These are phyloP conservation scores for Tribolium castaneum DNA, from an alignment of 1,140 invertebrate genomes.

Conservation along the genomic window DNA sequence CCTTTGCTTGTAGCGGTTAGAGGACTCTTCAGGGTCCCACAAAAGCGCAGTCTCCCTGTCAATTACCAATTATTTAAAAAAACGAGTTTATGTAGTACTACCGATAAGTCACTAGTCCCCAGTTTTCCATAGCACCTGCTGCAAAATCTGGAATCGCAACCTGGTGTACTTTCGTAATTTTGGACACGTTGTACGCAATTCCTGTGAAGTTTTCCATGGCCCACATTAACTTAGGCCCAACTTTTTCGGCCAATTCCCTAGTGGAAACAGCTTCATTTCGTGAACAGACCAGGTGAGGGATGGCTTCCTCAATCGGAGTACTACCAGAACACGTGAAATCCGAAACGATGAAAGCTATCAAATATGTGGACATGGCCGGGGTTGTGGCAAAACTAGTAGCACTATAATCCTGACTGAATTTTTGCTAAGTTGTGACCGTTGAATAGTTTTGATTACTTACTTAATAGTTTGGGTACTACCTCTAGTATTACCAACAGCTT, in stretches of 20 bases:
- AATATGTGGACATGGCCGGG: conserved; percentile 76
- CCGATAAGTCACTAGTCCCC: conserved; percentile 73
- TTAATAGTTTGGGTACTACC: neutral
- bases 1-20: conserved; percentile 58
- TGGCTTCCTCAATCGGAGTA: neutral
- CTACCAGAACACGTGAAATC: conserved; percentile 36
- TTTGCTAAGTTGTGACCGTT: neutral
- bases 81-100: neutral
- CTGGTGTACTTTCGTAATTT: conserved; percentile 66
- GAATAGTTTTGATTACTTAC: neutral
- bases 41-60: conserved; percentile 70
- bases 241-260: neutral
- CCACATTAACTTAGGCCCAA: neutral
- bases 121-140: conserved; percentile 89
- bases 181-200: conserved; percentile 33
- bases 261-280: neutral
- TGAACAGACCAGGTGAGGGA: neutral
- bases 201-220: neutral
- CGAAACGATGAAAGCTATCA: conserved; percentile 75
- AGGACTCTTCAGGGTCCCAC: conserved; percentile 64
- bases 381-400: conserved; percentile 9
- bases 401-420: neutral
- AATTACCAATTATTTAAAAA: conserved; percentile 24
- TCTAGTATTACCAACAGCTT: neutral
- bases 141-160: conserved; percentile 80